phyloP scores from a whole-genome alignment of 2,888 invertebrate species.

The Agapostemon virescens region DNA sequence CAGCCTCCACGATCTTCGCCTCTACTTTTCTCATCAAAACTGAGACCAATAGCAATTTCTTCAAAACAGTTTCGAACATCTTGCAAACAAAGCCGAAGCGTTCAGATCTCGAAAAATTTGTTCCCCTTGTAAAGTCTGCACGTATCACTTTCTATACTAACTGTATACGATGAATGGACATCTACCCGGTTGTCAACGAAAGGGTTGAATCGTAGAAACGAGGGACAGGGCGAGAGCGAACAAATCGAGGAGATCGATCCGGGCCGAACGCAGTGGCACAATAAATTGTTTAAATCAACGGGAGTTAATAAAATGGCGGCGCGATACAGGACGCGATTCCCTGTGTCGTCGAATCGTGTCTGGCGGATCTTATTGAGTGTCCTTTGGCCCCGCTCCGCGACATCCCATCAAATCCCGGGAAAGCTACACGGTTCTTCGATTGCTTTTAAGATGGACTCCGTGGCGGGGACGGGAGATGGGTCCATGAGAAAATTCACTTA shows the following conservation, averaged over 20 bases:
- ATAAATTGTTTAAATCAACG: background rate
- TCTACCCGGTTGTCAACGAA: too few relatives aligned
- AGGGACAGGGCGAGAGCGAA: background rate
- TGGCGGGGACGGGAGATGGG: background rate
- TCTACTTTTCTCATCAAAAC: too few relatives aligned
- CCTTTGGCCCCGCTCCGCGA: constrained; percentile 41
- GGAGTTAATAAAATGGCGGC: background rate
- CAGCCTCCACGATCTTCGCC: too few relatives aligned
- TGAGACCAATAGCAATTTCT: too few relatives aligned
- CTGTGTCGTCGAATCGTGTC: constrained; percentile 74
- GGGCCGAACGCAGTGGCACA: too few relatives aligned
- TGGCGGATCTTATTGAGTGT: constrained; percentile 71
- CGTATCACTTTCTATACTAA: too few relatives aligned
- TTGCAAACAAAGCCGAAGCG: too few relatives aligned
- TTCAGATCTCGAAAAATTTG: too few relatives aligned
- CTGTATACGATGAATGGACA: too few relatives aligned
- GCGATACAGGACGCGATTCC: constrained; percentile 69
- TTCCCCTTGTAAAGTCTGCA: too few relatives aligned
- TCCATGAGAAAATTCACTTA: constrained; percentile 59
- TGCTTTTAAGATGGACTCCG: constrained; percentile 46
- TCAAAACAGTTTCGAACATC: too few relatives aligned
- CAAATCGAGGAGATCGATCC: background rate
- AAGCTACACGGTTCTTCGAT: constrained; percentile 58
- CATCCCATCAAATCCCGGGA: constrained; percentile 54
- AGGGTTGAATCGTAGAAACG: too few relatives aligned